Conservation (phyloP, 2,888 invertebrate species). For the Xiphydria camelus region DNA sequence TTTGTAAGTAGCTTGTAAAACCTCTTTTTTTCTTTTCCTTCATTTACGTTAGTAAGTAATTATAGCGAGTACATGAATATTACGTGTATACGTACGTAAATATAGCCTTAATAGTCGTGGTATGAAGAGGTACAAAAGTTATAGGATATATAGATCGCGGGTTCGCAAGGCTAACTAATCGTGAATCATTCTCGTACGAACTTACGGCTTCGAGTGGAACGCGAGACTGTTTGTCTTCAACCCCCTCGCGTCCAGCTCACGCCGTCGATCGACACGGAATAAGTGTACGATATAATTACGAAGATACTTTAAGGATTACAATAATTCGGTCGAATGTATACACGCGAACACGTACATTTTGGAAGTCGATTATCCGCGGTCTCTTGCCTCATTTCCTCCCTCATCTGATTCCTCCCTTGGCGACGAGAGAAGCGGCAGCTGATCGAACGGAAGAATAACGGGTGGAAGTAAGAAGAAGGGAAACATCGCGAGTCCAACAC, state of each 20-base stretch:
- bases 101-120: slow-evolving; percentile 20
- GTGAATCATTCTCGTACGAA: not conserved
- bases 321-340: too few species aligned
- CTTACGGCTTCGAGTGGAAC: not conserved
- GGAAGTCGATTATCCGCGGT: too few species aligned
- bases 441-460: not conserved
- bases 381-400: too few species aligned
- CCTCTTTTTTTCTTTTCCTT: slow-evolving; percentile 2
- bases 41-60: not conserved
- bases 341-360: too few species aligned
- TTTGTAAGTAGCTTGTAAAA: slow-evolving; percentile 40
- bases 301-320: too few species aligned
- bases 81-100: slow-evolving; percentile 11
- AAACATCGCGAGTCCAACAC: slow-evolving; percentile 2
- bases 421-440: not conserved
- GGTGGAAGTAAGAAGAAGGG: not conserved
- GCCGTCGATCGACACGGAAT: not conserved
- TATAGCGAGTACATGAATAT: too few species aligned
- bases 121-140: slow-evolving; percentile 54
- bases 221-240: not conserved
- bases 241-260: not conserved
- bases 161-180: slow-evolving; percentile 34
- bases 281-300: too few species aligned
- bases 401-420: not conserved
- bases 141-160: slow-evolving; percentile 38